Percentiles rank a stretch among this genome's conserved stretches.
These are phyloP conservation scores for Tetrapedia diversipes DNA, from an alignment of 2,888 invertebrate genomes.

Conservation along the genomic window DNA sequence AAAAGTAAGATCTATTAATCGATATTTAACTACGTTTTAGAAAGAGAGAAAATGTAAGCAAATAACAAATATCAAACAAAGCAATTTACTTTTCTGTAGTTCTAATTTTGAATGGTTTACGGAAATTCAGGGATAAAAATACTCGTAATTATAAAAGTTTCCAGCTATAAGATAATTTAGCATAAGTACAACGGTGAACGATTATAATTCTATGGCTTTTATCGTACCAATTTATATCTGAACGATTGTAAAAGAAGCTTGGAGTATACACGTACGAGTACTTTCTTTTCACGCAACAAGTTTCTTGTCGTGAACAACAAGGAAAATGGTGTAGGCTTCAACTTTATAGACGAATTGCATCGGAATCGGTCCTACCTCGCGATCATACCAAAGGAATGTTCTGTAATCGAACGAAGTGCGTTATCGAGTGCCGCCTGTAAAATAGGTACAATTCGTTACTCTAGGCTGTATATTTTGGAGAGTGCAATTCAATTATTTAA, in stretches of 20 bases:
- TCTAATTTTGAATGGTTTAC: neutral
- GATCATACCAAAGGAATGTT: conserved; percentile 65
- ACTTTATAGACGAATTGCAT: conserved; percentile 23
- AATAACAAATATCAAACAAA: conserved; percentile 14
- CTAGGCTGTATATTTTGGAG: conserved; percentile 6
- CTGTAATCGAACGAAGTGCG: conserved; percentile 15
- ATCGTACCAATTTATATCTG: conserved; percentile 41
- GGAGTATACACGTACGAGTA: conserved; percentile 3
- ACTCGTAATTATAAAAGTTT: conserved; percentile 42
- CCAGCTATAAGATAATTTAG: conserved; percentile 21
- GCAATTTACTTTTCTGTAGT: conserved; percentile 19
- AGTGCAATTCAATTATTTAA: conserved; percentile 30
- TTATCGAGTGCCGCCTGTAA: conserved; percentile 26
- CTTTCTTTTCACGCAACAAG: conserved; percentile 9
- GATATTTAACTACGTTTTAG: conserved; percentile 30
- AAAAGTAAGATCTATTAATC: conserved; percentile 27
- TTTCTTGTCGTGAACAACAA: neutral
- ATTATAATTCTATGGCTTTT: conserved; percentile 30
- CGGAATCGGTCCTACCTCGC: conserved; percentile 65
- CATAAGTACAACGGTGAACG: conserved; percentile 16
- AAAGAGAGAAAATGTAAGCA: conserved; percentile 10
- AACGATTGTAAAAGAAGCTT: conserved; percentile 1
- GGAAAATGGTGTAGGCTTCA: conserved; percentile 7
- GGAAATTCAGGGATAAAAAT: conserved; percentile 34
- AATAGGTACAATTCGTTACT: conserved; percentile 22